phyloP scores from a whole-genome alignment of 1,140 invertebrate species.

The Lepidurus packardi region DNA sequence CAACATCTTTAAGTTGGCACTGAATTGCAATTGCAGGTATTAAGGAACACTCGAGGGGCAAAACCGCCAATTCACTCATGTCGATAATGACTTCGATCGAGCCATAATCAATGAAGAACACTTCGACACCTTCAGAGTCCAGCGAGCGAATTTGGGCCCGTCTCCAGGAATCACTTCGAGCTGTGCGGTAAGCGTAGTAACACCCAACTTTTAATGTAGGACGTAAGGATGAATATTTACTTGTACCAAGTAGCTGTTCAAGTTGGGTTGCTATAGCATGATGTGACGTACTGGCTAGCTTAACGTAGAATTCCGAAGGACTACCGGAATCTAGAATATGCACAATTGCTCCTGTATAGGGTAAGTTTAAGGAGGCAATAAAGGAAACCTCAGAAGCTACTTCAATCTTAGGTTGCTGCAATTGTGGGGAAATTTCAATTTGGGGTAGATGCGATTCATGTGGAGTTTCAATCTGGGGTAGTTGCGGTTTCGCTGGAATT shows the following conservation, averaged over 20 bases:
- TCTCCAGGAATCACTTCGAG: neutral
- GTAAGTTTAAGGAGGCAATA: too few species aligned
- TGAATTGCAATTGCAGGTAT: neutral
- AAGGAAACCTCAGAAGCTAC: too few species aligned
- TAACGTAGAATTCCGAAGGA: slow-evolving; percentile 8
- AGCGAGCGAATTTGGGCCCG: neutral
- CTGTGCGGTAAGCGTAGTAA: neutral
- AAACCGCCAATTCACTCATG: neutral
- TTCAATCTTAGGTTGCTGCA: too few species aligned
- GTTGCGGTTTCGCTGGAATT: too few species aligned
- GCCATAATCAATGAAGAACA: neutral
- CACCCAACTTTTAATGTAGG: neutral
- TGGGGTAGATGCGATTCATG: too few species aligned
- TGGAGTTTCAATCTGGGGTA: too few species aligned
- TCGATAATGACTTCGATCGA: neutral
- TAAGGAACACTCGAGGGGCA: neutral
- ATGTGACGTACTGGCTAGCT: neutral
- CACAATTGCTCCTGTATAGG: neutral
- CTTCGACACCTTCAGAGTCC: neutral
- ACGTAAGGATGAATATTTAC: neutral
- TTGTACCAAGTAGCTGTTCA: neutral
- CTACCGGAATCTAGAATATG: neutral
- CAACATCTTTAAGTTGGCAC: neutral
- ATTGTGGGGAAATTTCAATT: too few species aligned
- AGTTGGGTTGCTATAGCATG: neutral